A percentile compares a stretch with the other conserved stretches of the same genome.
phyloP scores from a whole-genome alignment of 2,888 invertebrate species.

The Stegophylla sp. region DNA sequence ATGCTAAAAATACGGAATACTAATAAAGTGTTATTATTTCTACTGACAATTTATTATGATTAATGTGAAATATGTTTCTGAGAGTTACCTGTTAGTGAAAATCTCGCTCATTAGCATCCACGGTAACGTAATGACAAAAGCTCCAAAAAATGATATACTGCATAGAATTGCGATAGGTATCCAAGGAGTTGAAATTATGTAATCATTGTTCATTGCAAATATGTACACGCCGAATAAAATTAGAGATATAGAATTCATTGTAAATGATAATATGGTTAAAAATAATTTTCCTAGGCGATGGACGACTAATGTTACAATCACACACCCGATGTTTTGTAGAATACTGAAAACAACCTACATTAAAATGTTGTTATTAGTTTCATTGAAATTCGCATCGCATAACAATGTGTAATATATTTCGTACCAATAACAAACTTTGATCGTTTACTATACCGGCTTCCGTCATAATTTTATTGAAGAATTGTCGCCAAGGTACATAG shows the following conservation, averaged over 20 bases:
- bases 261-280: constrained; percentile 55
- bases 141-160: background rate
- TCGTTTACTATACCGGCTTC: background rate
- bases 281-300: constrained; percentile 59
- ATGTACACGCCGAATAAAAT: constrained; percentile 48
- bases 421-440: background rate
- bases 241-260: constrained; percentile 37
- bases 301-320: constrained; percentile 44
- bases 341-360: background rate
- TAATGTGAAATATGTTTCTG: background rate
- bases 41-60: too few relatives aligned
- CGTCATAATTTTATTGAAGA: background rate
- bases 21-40: too few relatives aligned
- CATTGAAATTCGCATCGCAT: background rate
- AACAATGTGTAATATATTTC: background rate
- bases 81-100: constrained; percentile 33
- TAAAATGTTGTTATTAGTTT: background rate
- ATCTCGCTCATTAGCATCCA: constrained; percentile 38
- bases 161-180: background rate
- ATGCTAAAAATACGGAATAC: background rate
- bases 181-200: background rate
- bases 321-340: constrained; percentile 48
- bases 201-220: constrained; percentile 8
- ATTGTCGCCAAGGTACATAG: background rate
- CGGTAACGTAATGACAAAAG: background rate